phyloP scores from a whole-genome alignment of 1,140 invertebrate genomes.

The Habropoda laboriosa region DNA sequence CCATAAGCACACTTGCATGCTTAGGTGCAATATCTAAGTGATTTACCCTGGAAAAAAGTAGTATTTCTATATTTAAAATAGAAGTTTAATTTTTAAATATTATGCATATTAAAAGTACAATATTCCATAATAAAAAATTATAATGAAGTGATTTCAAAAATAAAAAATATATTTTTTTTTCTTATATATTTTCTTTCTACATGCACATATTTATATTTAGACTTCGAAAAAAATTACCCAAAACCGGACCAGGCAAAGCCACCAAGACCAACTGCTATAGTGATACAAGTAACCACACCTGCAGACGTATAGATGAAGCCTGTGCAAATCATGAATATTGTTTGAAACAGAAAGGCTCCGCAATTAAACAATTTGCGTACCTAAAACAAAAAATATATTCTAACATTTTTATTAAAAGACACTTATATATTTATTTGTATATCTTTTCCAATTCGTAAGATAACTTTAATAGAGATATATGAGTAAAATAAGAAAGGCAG shows the following conservation, averaged over 20 bases:
- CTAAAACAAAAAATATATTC: constrained; percentile 58
- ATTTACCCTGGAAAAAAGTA: constrained; percentile 87
- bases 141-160: no score
- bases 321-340: constrained; percentile 91
- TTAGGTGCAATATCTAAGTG: constrained; percentile 93
- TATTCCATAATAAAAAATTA: no score
- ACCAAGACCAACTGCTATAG: constrained; percentile 92
- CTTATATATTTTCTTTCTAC: background rate
- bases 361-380: constrained; percentile 89
- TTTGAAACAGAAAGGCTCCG: constrained; percentile 90
- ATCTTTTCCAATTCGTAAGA: no score
- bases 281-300: constrained; percentile 88
- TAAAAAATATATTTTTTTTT: background rate
- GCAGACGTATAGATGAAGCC: constrained; percentile 86
- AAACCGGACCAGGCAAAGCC: constrained; percentile 95
- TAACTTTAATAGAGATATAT: no score
- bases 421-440: background rate
- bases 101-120: background rate
- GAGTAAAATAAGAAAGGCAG: background rate
- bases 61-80: constrained; percentile 41
- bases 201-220: background rate
- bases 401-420: background rate
- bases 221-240: constrained; percentile 82
- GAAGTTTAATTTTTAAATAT: no score
- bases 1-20: constrained; percentile 92